These are phyloP conservation scores for Pipistrellus pipistrellus DNA, from an alignment of 2,797 vertebrate species.

Conservation along the genomic window DNA sequence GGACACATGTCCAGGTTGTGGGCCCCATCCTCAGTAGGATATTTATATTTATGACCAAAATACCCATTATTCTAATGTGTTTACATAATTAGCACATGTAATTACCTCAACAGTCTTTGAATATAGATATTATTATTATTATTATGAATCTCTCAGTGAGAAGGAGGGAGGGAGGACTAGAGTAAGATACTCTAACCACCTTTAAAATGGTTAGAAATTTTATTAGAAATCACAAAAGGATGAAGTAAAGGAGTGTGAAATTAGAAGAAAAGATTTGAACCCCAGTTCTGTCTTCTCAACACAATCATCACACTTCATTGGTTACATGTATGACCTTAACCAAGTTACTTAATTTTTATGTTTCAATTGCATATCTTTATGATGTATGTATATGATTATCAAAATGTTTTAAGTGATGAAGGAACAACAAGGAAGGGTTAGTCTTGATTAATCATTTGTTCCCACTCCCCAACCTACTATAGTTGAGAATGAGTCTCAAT, in stretches of 20 bases:
- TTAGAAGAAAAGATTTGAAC: neutral
- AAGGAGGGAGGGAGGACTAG: neutral
- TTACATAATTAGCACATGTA: neutral
- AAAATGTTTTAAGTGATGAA: neutral
- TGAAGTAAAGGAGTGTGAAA: neutral
- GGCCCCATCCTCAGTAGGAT: no score
- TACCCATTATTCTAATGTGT: neutral
- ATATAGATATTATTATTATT: neutral
- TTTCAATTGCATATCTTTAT: neutral
- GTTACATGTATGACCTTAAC: neutral
- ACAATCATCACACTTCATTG: neutral
- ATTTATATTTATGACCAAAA: neutral
- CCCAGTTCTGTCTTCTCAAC: neutral
- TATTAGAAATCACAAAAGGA: neutral
- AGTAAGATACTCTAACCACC: neutral
- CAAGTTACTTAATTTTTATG: neutral
- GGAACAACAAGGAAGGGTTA: neutral
- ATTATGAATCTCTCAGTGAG: neutral
- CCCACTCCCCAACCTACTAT: neutral
- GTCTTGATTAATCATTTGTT: neutral
- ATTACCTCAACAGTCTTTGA: neutral
- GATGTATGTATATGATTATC: neutral
- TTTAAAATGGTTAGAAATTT: neutral
- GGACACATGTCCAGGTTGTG: no score
- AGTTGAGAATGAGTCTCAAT: neutral